Conservation (phyloP, 2,113 vertebrate species). For the Megalops atlanticus region DNA sequence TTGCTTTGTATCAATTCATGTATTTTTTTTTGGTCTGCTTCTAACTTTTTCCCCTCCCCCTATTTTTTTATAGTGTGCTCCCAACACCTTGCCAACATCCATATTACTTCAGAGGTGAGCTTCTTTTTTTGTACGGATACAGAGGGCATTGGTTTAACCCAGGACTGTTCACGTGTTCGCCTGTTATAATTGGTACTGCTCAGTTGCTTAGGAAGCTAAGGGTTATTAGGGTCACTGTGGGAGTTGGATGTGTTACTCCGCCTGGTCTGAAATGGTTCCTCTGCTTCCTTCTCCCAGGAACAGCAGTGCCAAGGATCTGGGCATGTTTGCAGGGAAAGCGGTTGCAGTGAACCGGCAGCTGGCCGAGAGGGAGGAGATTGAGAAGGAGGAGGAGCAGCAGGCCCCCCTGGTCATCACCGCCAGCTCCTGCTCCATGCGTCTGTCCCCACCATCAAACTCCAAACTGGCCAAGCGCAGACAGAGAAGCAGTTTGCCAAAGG, state of each 20-base stretch:
- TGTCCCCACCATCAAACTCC: conserved; percentile 90
- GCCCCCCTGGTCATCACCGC: conserved; percentile 82
- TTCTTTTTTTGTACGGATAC: fast-evolving
- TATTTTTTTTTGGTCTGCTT: background rate
- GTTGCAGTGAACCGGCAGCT: conserved; percentile 95
- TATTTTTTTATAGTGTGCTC: conserved; percentile 75
- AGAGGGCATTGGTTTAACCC: background rate
- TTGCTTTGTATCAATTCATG: too few species aligned
- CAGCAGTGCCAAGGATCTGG: conserved; percentile 96
- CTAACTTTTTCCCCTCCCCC: background rate
- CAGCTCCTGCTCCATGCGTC: conserved; percentile 83
- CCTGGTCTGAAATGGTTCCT: background rate
- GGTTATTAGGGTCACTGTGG: too few species aligned
- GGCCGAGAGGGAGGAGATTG: conserved; percentile 82
- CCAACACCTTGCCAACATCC: conserved; percentile 82
- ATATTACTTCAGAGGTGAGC: conserved; percentile 91
- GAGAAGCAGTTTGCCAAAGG: conserved; percentile 78
- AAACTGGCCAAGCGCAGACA: conserved; percentile 88
- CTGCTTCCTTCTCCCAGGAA: conserved; percentile 67
- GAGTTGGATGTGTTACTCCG: background rate
- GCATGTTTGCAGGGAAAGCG: conserved; percentile 90
- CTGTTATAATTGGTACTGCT: too few species aligned
- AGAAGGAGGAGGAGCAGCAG: conserved; percentile 78
- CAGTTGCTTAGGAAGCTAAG: too few species aligned
- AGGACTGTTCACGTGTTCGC: background rate